These are phyloP conservation scores for Polietes domitor DNA, from an alignment of 2,888 invertebrate genomes.

Conservation along the genomic window DNA sequence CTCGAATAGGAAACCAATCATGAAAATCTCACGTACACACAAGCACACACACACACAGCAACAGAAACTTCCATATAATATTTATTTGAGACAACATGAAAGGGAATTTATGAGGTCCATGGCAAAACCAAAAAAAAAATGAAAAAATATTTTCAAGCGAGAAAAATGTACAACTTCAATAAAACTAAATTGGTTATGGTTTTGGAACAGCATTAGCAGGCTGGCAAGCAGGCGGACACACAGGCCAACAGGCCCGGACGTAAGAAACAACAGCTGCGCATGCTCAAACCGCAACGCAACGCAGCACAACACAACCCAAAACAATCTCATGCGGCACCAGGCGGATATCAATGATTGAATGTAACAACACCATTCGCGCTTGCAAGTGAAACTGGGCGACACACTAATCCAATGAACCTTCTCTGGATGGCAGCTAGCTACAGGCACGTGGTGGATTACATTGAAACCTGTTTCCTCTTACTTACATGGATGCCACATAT, in stretches of 20 bases:
- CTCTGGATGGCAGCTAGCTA: background rate
- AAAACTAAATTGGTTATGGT: conserved; percentile 40
- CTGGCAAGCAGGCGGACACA: background rate
- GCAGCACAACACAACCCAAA: conserved; percentile 17
- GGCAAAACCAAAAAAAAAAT: background rate
- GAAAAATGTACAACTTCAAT: conserved; percentile 17
- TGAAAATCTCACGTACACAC: background rate
- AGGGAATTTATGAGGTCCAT: conserved; percentile 28
- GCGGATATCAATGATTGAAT: conserved; percentile 48
- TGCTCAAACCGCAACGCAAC: too few relatives aligned
- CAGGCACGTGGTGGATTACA: conserved; percentile 48
- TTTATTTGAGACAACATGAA: conserved; percentile 35
- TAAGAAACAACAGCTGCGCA: conserved; percentile 49
- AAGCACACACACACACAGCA: background rate
- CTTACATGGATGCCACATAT: background rate
- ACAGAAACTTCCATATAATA: conserved; percentile 6
- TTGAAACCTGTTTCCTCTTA: conserved; percentile 49
- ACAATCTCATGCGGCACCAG: conserved; percentile 13
- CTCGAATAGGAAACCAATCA: conserved; percentile 31
- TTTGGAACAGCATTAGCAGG: background rate
- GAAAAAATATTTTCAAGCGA: conserved; percentile 15
- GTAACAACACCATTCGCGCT: conserved; percentile 17
- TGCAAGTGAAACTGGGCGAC: conserved; percentile 1
- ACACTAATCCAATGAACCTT: conserved; percentile 14
- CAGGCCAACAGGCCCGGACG: too few relatives aligned